A percentile compares a stretch with the other conserved stretches of the same genome.
phyloP scores from a whole-genome alignment of 2,113 vertebrate species.

The Macrotus californicus region DNA sequence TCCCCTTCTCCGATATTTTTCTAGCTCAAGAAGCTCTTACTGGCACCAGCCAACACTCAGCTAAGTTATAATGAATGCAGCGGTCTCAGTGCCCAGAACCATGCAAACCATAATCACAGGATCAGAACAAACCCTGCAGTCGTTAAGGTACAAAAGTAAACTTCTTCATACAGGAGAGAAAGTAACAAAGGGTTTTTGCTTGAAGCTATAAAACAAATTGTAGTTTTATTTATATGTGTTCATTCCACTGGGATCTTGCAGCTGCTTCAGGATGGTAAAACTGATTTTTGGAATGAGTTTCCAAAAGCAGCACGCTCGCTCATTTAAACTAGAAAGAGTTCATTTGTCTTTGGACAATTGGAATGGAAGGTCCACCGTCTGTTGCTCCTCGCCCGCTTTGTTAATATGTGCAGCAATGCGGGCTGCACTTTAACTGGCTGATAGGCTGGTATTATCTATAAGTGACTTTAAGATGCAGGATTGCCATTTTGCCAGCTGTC shows the following conservation, averaged over 20 bases:
- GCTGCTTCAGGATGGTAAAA: background rate
- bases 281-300: slow-evolving; percentile 33
- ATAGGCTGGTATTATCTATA: slow-evolving; percentile 57
- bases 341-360: slow-evolving; percentile 48
- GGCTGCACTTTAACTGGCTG: slow-evolving; percentile 46
- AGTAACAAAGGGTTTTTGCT: slow-evolving; percentile 4
- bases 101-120: slow-evolving; percentile 95
- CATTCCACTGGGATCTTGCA: slow-evolving; percentile 17
- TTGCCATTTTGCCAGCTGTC: slow-evolving; percentile 71
- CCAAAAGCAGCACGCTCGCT: slow-evolving; percentile 29
- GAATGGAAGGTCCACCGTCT: slow-evolving; percentile 43
- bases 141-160: slow-evolving; percentile 91
- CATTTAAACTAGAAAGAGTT: slow-evolving; percentile 64
- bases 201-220: slow-evolving; percentile 8
- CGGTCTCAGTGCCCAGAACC: slow-evolving; percentile 95
- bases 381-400: slow-evolving; percentile 43
- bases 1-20: slow-evolving; percentile 71
- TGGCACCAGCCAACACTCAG: slow-evolving; percentile 98
- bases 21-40: slow-evolving; percentile 99
- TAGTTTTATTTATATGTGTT: slow-evolving; percentile 20
- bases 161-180: slow-evolving; percentile 54
- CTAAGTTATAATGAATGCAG: slow-evolving; percentile 99
- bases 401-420: slow-evolving; percentile 2
- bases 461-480: slow-evolving; percentile 62
- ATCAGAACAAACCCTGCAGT: slow-evolving; percentile 95